Conservation (phyloP, 2,113 vertebrate species). For the Pterocles orientalis region DNA sequence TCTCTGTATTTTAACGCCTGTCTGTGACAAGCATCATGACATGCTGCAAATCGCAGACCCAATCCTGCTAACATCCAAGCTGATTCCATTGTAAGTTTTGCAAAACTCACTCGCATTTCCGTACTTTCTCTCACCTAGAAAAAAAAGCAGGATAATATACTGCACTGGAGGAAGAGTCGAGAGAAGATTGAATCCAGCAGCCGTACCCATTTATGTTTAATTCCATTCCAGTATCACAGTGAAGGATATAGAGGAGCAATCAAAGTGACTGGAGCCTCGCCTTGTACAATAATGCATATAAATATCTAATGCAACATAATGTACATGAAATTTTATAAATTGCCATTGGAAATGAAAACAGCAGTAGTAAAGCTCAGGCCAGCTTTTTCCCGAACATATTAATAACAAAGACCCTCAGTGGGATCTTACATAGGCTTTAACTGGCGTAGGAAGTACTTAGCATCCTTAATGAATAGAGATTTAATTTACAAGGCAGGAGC, state of each 20-base stretch:
- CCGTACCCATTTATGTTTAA: not conserved
- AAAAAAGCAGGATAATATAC: not conserved
- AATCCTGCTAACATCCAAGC: not conserved
- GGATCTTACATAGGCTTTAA: conserved; percentile 36
- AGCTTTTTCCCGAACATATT: not conserved
- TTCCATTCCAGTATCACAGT: not conserved
- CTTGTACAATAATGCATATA: not conserved
- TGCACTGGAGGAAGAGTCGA: not conserved
- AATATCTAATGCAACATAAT: not conserved
- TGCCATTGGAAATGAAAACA: not conserved
- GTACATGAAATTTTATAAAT: not conserved
- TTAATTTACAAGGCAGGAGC: conserved; percentile 40
- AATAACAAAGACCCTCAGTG: conserved; percentile 27
- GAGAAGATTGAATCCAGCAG: not conserved
- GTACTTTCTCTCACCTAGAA: not conserved
- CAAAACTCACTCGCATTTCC: not conserved
- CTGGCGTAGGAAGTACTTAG: conserved; percentile 65
- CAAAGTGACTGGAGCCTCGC: not conserved
- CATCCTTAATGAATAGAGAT: conserved; percentile 71
- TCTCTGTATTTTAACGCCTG: not conserved
- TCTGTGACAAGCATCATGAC: not conserved
- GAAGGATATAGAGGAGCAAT: not conserved
- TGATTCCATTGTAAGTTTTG: not conserved
- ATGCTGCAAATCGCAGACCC: not conserved
- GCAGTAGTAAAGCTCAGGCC: not conserved